Percentiles rank a stretch among this genome's conserved stretches.
Evolutionary conservation across 2,113 vertebrate species (phyloP).

Genomic region (Dipodomys ordii): DNA sequence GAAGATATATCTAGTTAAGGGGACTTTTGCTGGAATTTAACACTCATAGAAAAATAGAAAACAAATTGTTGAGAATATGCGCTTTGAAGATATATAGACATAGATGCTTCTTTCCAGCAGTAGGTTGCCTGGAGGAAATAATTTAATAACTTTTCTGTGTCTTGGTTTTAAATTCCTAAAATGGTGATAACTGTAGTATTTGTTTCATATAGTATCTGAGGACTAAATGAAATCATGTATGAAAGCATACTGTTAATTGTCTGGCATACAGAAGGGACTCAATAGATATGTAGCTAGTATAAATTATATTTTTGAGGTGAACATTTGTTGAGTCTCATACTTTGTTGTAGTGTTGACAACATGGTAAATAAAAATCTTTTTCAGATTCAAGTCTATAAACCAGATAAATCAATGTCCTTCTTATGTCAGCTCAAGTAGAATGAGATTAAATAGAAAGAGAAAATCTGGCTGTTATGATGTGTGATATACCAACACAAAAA

Average conservation of each 20-base stretch:
- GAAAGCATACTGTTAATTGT: neutral
- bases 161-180: constrained; percentile 32
- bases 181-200: constrained; percentile 37
- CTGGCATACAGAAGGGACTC: neutral
- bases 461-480: too few species aligned
- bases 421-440: constrained; percentile 42
- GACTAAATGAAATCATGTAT: neutral
- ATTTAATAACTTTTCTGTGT: constrained; percentile 33
- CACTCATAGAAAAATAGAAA: neutral
- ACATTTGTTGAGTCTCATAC: constrained; percentile 1
- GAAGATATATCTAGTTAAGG: constrained; percentile 9
- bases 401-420: constrained; percentile 44
- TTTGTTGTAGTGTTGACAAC: constrained; percentile 37
- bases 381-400: constrained; percentile 36
- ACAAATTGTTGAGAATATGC: constrained; percentile 1
- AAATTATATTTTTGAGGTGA: constrained; percentile 12
- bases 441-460: neutral
- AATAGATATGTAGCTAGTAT: neutral
- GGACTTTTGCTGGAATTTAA: neutral
- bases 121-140: constrained; percentile 31
- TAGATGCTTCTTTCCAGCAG: neutral
- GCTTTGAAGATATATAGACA: neutral
- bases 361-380: neutral
- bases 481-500: too few species aligned
- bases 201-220: constrained; percentile 18